Evolutionary conservation across 2,888 invertebrate species (phyloP).

Genomic region (Hypercompe scribonia): DNA sequence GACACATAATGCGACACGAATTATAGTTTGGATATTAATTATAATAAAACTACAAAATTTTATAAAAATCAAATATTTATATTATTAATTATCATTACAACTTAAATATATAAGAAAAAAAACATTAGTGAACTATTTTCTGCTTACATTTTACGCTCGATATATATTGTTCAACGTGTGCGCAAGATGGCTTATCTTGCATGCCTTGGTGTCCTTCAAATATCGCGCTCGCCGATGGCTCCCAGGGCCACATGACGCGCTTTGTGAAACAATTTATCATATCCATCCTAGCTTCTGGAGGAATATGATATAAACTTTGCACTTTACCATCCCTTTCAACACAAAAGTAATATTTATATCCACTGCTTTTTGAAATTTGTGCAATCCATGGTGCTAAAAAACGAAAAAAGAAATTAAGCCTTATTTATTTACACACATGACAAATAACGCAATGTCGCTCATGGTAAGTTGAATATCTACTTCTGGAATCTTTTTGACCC

Average conservation of each 20-base stretch:
- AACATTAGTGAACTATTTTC: neutral
- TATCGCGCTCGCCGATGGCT: constrained; percentile 66
- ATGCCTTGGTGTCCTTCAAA: constrained; percentile 59
- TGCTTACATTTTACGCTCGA: constrained; percentile 23
- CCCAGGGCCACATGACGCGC: constrained; percentile 79
- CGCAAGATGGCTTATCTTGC: constrained; percentile 61
- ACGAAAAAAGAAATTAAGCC: no score
- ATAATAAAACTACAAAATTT: neutral
- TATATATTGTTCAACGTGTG: constrained; percentile 71
- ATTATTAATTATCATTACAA: neutral
- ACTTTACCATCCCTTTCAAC: constrained; percentile 65
- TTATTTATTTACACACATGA: no score
- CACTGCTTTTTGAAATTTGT: constrained; percentile 74
- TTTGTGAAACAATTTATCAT: constrained; percentile 65
- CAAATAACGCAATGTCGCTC: no score
- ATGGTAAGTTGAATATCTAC: no score
- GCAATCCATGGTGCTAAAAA: constrained; percentile 80
- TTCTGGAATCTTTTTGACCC: no score
- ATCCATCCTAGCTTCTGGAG: constrained; percentile 70
- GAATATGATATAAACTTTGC: constrained; percentile 71
- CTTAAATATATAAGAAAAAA: neutral
- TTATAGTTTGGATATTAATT: neutral
- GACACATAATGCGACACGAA: no score
- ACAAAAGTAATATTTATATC: constrained; percentile 73
- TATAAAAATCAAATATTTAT: neutral